A percentile compares a stretch with the other conserved stretches of the same genome.
Conservation (phyloP, 2,797 vertebrate species). For the Mus minutoides region DNA sequence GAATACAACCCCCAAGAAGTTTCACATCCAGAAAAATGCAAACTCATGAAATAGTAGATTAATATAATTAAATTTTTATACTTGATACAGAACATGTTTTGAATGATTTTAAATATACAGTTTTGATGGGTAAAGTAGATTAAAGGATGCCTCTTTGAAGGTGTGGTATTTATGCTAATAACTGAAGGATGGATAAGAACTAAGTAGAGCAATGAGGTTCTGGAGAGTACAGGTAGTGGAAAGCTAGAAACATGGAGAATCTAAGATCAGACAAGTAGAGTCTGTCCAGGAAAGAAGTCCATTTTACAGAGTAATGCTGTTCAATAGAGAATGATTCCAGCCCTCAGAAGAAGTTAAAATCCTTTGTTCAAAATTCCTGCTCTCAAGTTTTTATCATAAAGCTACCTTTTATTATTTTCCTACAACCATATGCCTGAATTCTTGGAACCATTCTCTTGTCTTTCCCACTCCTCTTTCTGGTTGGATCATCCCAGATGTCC, state of each 20-base stretch:
- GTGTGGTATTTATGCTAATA: conserved; percentile 1
- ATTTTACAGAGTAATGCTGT: not conserved
- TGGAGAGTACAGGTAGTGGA: not conserved
- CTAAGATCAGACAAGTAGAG: not conserved
- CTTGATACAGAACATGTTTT: not conserved
- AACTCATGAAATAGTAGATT: conserved; percentile 8
- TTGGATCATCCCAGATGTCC: not conserved
- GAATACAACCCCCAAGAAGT: not conserved
- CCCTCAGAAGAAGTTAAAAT: not conserved
- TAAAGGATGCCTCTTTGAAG: not conserved
- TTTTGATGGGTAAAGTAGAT: not conserved
- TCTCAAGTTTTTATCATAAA: not conserved
- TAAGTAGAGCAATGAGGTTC: not conserved
- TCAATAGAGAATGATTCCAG: not conserved
- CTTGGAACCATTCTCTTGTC: no score
- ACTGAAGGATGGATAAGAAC: not conserved
- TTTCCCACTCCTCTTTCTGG: not conserved
- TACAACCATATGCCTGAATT: not conserved
- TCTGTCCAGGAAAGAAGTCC: not conserved
- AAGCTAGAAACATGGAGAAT: not conserved
- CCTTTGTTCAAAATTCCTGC: not conserved
- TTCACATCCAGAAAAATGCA: not conserved
- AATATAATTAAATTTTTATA: conserved; percentile 1
- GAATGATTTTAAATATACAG: not conserved
- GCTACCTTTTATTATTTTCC: not conserved